Percentiles rank a stretch among this genome's conserved stretches.
Conservation (phyloP, 2,888 invertebrate species). For the Electrophaes corylata region DNA sequence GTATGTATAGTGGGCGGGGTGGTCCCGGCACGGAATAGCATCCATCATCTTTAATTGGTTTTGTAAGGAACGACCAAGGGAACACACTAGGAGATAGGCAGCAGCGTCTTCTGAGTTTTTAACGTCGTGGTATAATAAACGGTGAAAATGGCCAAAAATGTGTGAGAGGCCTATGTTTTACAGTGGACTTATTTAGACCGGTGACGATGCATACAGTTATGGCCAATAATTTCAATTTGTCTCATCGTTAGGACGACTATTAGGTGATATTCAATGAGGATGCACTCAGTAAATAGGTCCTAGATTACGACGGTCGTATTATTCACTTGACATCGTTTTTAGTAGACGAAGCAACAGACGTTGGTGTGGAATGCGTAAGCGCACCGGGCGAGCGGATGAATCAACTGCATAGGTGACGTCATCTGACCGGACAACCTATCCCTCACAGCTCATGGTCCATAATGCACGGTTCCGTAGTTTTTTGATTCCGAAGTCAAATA, state of each 20-base stretch:
- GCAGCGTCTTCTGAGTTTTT: no score
- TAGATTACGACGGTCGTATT: conserved; percentile 38
- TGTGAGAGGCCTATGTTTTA: no score
- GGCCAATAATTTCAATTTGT: background rate
- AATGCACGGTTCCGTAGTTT: background rate
- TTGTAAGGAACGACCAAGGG: no score
- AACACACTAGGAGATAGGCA: no score
- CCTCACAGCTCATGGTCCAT: background rate
- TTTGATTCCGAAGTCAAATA: background rate
- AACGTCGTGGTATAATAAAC: no score
- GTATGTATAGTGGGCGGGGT: no score
- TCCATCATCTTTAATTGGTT: no score
- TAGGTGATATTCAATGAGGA: conserved; percentile 27
- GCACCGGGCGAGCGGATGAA: conserved; percentile 57
- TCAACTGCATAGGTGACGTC: conserved; percentile 69
- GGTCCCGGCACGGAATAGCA: no score
- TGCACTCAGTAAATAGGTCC: conserved; percentile 37
- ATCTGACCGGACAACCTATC: conserved; percentile 62
- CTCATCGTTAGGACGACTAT: background rate
- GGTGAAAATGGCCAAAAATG: no score
- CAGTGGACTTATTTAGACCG: no score
- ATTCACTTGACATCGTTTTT: conserved; percentile 49
- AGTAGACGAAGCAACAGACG: conserved; percentile 59
- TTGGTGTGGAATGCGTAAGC: conserved; percentile 66
- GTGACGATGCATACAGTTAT: background rate